phyloP scores from a whole-genome alignment of 2,888 invertebrate genomes.

The Podabrus alpinus region DNA sequence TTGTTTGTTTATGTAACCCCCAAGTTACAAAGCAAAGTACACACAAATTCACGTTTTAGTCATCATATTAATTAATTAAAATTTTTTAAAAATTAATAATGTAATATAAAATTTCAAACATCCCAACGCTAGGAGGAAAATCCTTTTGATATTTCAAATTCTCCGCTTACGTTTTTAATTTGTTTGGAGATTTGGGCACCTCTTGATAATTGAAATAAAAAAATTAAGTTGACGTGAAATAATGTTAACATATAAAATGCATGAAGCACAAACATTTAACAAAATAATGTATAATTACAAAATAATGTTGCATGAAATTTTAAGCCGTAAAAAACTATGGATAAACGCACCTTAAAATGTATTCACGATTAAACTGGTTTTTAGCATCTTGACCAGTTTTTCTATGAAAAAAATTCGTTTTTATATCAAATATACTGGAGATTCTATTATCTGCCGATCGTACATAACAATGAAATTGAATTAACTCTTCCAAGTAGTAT shows the following conservation, averaged over 20 bases:
- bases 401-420: not conserved
- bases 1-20: too few species aligned
- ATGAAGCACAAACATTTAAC: conserved; percentile 45
- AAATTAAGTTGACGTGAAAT: conserved; percentile 43
- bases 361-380: conserved; percentile 25
- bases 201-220: conserved; percentile 8
- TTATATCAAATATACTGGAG: not conserved
- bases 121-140: not conserved
- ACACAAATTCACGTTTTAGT: not conserved
- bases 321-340: conserved; percentile 37
- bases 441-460: not conserved
- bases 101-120: not conserved
- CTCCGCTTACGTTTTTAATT: not conserved
- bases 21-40: too few species aligned
- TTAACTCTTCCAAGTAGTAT: not conserved
- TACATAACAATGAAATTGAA: not conserved
- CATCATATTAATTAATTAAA: not conserved
- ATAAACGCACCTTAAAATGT: conserved; percentile 27
- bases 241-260: conserved; percentile 45
- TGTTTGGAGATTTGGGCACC: not conserved
- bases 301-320: conserved; percentile 49
- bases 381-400: conserved; percentile 7
- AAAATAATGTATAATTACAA: conserved; percentile 47
- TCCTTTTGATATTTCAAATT: not conserved
- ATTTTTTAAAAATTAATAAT: too few species aligned